Evolutionary conservation across 2,888 invertebrate genomes (phyloP), one percentile per base, ranked within the genome.

Genomic region (Hyppa rectilinea): DNA sequence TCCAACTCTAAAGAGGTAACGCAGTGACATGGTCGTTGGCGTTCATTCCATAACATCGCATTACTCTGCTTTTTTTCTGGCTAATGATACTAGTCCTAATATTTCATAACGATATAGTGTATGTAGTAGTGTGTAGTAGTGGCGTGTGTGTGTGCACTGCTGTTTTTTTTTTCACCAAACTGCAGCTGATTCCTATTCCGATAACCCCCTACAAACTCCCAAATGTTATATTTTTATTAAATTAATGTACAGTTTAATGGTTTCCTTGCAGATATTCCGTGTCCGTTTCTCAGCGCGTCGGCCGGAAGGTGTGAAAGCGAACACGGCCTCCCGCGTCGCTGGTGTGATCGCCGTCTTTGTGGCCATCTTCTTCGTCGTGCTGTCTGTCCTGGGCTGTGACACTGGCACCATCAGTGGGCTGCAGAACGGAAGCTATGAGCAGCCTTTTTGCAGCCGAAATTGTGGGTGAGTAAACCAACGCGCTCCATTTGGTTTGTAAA

Each of bases 281-380:
- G 87, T 94, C 20, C 89, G 95, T 2, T 95, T 95, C 87, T 95
- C 95, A 0, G 89, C 85, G 4, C 92, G 94, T 0, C 92, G 95
- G 0, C 81, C 80, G 2, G 94, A 95, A 40, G 94, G 94, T 0
- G 94, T 95, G n/a, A 95, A 95, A 60, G 89, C 92, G 0, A 90
- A 83, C 78, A 95, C 95, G 0, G 94, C 95, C 0, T 89, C 95
- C 0, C 90, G 90, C 4, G 95, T 94, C 2, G 94, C 92, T 0
- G 95, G 92, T 0, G 88, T 91, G 5, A 87, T 91, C n/a, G 91
- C 93, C 0, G 69, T 90, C 4, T 80, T 92, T 7, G 91, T 92
- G 17, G 90, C 91, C 0, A 80, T 87, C 0, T 86, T 93, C 73
- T 91, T 93, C 77, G 74, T 84, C 0, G 90, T 89, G 0, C 79